phyloP scores from a whole-genome alignment of 2,113 vertebrate genomes.

The Salminus brasiliensis region DNA sequence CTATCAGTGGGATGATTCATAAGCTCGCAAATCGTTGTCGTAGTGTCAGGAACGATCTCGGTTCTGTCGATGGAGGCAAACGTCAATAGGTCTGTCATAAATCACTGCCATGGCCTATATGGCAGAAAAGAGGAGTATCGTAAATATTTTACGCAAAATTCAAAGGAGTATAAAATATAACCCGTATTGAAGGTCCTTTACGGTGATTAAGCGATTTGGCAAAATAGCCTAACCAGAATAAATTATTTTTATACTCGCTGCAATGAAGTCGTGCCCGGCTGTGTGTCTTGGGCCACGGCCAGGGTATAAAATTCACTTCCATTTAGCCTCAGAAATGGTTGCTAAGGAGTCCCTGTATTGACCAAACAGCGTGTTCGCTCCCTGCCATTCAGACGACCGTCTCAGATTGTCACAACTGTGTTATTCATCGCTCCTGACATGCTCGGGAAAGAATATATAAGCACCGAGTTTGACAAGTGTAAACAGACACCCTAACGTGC shows the following conservation, averaged over 20 bases:
- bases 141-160: constrained; percentile 56
- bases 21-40: constrained; percentile 53
- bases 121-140: constrained; percentile 52
- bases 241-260: constrained; percentile 66
- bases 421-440: constrained; percentile 49
- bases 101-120: constrained; percentile 49
- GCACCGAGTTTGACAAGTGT: constrained; percentile 61
- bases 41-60: constrained; percentile 60
- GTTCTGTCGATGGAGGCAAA: constrained; percentile 51
- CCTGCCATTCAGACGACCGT: constrained; percentile 56
- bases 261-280: constrained; percentile 54
- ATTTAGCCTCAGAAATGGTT: constrained; percentile 62
- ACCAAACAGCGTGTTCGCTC: constrained; percentile 61
- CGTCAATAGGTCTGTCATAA: constrained; percentile 46
- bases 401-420: constrained; percentile 51
- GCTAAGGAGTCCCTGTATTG: constrained; percentile 58
- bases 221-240: constrained; percentile 55
- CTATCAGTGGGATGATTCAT: constrained; percentile 63
- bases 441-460: constrained; percentile 57
- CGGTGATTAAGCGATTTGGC: constrained; percentile 64
- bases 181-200: constrained; percentile 51
- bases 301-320: constrained; percentile 60
- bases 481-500: constrained; percentile 58
- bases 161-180: constrained; percentile 46
- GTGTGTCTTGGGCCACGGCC: constrained; percentile 53